Evolutionary conservation across 2,888 invertebrate species (phyloP), one percentile per base, ranked within the genome.

Genomic region (Priocnemis perturbator): DNA sequence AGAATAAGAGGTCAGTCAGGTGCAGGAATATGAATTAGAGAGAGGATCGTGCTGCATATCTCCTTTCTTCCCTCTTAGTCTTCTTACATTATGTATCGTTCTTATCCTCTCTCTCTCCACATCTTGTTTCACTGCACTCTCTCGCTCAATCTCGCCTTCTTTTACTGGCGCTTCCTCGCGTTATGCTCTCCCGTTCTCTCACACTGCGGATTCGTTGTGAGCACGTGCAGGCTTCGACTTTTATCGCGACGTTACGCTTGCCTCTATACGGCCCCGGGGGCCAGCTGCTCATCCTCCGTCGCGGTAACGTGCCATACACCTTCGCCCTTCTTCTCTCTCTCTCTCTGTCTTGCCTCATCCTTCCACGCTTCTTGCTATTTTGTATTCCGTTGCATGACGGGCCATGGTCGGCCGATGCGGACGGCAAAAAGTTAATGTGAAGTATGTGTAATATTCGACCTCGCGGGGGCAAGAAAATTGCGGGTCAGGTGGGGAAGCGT

Each of bases 1-100:
- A 81, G 84, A 84, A 82, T 81, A 78, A 83, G 84, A 84, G 80
- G 84, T 84, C 85, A 85, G 87, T 88, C 89, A 88, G 89, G 88
- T 88, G 89, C 87, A 83, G 70, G 87, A 50, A 50, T 50, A 50
- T 20, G 17, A 37, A 17, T 17, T n/a, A 37, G 30, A 57, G 57
- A 37, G 14, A 37, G 44, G 37, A 57, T 57, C 44, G 37, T 17
- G 56, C 26, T 17, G 56, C 23, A n/a, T 44, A 20, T 20, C 19
- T 44, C 44, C 4, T 58, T 37, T 3, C 50, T 3, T 11, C 4
- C 14, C 50, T 50, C 19, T 47, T 19, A 17, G 17, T 17, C 7
- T 19, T 52, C 11, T 23, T 19, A 15, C 53, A 21, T 15, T 53
- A 11, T 26, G 26, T 26, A 26, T 26, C 37, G 15, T 47, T 17